Conservation (phyloP, 37 sponge, comb jelly and placozoan species). For the Geodia barretti region DNA sequence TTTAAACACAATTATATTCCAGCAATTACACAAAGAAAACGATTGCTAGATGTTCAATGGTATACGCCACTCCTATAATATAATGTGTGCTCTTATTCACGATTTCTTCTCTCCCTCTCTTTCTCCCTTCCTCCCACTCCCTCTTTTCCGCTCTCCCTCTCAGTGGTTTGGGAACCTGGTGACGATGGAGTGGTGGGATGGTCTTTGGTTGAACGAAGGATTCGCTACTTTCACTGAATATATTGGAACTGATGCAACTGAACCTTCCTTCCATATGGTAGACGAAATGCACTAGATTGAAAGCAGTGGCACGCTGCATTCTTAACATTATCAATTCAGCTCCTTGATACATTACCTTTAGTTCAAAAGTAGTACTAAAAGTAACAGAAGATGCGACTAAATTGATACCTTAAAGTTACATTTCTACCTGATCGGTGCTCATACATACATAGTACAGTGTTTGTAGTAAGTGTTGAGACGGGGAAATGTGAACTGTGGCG, state of each 20-base stretch:
- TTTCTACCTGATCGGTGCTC: background rate
- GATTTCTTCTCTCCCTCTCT: background rate
- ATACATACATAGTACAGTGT: background rate
- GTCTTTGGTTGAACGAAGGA: conserved; percentile 98
- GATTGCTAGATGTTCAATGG: too few species aligned
- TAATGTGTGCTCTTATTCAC: too few species aligned
- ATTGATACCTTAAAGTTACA: too few species aligned
- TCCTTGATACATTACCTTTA: background rate
- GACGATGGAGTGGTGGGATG: conserved; percentile 99
- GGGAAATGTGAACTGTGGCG: too few species aligned
- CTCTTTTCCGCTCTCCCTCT: background rate
- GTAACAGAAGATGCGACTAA: too few species aligned
- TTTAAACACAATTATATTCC: too few species aligned
- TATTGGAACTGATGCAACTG: conserved; percentile 68
- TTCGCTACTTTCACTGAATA: conserved; percentile 94
- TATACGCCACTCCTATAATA: too few species aligned
- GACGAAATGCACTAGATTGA: background rate
- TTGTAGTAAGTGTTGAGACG: too few species aligned
- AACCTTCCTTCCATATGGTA: conserved; percentile 79
- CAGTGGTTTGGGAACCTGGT: conserved; percentile 99
- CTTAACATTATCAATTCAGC: background rate
- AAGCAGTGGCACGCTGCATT: background rate
- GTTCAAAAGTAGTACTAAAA: background rate
- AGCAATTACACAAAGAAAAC: too few species aligned
- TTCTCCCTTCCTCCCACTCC: conserved; percentile 1